Conservation (phyloP, 2,113 vertebrate genomes). For the Coturnix japonica region DNA sequence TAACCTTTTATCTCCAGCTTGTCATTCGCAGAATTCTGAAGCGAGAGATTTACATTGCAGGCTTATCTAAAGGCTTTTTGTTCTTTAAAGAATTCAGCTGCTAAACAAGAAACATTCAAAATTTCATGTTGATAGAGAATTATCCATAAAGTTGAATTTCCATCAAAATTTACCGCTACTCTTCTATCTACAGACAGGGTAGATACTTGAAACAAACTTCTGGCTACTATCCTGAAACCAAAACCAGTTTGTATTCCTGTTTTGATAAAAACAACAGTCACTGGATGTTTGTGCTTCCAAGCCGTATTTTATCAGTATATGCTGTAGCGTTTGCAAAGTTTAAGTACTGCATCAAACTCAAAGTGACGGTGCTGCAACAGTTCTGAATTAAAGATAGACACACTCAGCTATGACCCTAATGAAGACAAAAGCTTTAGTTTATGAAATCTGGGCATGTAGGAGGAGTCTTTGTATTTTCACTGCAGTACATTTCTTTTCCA, state of each 20-base stretch:
- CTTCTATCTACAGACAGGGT: neutral
- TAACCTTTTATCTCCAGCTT: slow-evolving; percentile 9
- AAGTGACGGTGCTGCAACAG: neutral
- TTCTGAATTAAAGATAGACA: neutral
- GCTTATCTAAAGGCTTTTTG: neutral
- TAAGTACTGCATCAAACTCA: neutral
- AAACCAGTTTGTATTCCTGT: neutral
- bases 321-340: neutral
- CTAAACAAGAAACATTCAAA: neutral
- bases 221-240: neutral
- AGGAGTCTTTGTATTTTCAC: fast-evolving
- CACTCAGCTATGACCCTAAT: neutral
- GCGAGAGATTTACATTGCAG: neutral
- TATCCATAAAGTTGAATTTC: neutral
- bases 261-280: neutral
- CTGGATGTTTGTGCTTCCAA: neutral
- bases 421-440: neutral
- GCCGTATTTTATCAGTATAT: neutral
- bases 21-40: neutral
- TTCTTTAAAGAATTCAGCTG: neutral
- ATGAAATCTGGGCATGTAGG: neutral
- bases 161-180: neutral
- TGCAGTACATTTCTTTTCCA: neutral
- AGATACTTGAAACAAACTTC: neutral
- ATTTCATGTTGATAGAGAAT: neutral